Percentiles rank a stretch among this genome's conserved stretches.
phyloP scores from a whole-genome alignment of 2,113 vertebrate species.

The Alethe castanea region DNA sequence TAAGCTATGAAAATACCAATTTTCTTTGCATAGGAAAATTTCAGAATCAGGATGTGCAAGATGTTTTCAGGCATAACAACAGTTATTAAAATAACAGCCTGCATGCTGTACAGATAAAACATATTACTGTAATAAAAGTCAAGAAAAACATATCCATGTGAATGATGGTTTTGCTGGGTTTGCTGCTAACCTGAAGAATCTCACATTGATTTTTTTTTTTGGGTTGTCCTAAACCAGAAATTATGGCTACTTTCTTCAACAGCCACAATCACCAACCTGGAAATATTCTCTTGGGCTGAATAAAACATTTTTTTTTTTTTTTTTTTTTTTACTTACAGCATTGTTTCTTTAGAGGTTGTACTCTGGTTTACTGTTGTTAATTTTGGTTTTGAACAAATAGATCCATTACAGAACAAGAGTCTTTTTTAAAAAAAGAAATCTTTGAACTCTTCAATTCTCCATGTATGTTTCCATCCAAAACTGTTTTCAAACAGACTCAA shows the following conservation, averaged over 20 bases:
- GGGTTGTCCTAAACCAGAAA: not conserved
- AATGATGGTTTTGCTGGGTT: not conserved
- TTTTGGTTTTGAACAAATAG: not conserved
- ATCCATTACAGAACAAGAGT: not conserved
- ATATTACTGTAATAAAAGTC: not conserved
- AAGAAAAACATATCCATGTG: not conserved
- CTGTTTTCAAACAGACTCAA: not conserved
- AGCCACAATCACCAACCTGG: not conserved
- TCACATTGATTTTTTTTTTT: constrained; percentile 30
- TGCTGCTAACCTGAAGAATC: constrained; percentile 8
- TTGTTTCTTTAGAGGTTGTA: not conserved
- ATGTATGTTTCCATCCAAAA: not conserved
- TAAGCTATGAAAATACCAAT: not conserved
- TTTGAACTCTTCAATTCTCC: not conserved
- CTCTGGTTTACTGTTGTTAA: not conserved
- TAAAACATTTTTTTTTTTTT: not conserved
- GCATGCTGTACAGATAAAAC: not conserved
- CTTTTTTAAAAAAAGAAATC: not conserved
- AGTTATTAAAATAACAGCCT: constrained; percentile 20
- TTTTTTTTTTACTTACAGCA: not conserved
- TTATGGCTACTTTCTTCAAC: not conserved
- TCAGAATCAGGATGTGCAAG: not conserved
- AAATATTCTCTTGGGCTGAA: not conserved
- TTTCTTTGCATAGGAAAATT: not conserved
- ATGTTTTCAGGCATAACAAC: constrained; percentile 8